A percentile compares a stretch with the other conserved stretches of the same genome.
phyloP scores from a whole-genome alignment of 2,797 vertebrate species.

The Pelodytes ibericus region DNA sequence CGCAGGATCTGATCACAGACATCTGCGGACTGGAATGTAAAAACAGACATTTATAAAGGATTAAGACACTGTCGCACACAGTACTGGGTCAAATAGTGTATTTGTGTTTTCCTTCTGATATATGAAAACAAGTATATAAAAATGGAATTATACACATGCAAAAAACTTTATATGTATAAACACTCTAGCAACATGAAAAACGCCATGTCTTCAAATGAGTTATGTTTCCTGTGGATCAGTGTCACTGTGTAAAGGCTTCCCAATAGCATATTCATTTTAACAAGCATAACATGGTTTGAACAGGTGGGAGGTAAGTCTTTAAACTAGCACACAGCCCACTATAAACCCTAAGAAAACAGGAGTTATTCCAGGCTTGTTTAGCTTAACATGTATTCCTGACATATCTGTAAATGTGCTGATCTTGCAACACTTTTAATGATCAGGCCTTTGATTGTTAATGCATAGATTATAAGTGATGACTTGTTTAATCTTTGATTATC shows the following conservation, averaged over 20 bases:
- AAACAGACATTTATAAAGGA: conserved; percentile 13
- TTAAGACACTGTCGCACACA: too few relatives aligned
- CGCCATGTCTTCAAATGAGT: not conserved
- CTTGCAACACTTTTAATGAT: too few relatives aligned
- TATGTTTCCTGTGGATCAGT: not conserved
- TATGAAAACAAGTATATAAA: not conserved
- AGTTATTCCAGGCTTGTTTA: not conserved
- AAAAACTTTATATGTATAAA: not conserved
- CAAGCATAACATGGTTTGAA: not conserved
- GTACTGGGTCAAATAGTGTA: not conserved
- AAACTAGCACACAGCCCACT: not conserved
- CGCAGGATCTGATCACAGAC: conserved; percentile 94
- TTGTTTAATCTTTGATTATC: too few relatives aligned
- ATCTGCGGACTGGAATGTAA: conserved; percentile 83
- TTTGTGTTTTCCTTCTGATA: not conserved
- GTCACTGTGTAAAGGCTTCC: not conserved
- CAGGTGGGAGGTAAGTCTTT: not conserved
- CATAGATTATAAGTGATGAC: too few relatives aligned
- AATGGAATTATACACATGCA: not conserved
- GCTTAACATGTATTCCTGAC: too few relatives aligned
- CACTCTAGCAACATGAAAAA: not conserved
- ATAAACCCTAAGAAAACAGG: not conserved
- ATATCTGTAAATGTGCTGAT: too few relatives aligned
- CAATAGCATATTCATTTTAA: not conserved
- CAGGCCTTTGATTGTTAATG: too few relatives aligned